Conservation (phyloP, 2,888 invertebrate genomes). For the Leucania comma region DNA sequence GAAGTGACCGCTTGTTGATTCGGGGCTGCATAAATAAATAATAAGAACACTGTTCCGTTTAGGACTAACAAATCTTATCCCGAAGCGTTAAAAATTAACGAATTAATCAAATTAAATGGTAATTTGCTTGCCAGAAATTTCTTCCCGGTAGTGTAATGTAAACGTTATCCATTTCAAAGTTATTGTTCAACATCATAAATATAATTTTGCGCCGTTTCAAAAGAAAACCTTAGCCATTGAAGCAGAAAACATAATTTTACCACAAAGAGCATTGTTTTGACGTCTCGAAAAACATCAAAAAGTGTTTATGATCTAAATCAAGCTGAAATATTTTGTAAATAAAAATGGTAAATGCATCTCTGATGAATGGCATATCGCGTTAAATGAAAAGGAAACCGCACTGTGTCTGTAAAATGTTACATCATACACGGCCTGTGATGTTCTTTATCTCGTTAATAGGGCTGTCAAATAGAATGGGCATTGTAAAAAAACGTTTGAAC, state of each 20-base stretch:
- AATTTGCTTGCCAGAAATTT: constrained; percentile 9
- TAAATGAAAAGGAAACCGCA: constrained; percentile 26
- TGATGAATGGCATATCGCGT: constrained; percentile 40
- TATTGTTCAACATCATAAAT: constrained; percentile 5
- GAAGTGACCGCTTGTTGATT: not conserved
- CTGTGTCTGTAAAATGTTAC: constrained; percentile 12
- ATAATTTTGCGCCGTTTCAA: constrained; percentile 8
- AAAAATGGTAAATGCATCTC: constrained; percentile 45
- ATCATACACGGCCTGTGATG: constrained; percentile 7
- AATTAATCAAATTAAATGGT: constrained; percentile 12
- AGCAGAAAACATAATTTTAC: constrained; percentile 29
- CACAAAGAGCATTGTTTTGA: constrained; percentile 51
- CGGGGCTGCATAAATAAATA: constrained; percentile 32
- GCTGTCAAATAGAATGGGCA: constrained; percentile 21
- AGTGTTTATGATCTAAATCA: constrained; percentile 59
- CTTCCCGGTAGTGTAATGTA: not conserved
- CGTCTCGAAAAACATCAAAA: constrained; percentile 48
- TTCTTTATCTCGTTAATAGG: not conserved
- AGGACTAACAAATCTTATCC: constrained; percentile 10
- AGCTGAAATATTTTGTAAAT: constrained; percentile 64
- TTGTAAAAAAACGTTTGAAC: not conserved
- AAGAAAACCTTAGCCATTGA: constrained; percentile 15
- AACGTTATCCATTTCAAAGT: not conserved
- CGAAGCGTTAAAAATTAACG: constrained; percentile 10
- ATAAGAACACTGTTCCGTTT: constrained; percentile 17